phyloP scores from a whole-genome alignment of 2,797 vertebrate genomes.

The Macrochelys suwanniensis region DNA sequence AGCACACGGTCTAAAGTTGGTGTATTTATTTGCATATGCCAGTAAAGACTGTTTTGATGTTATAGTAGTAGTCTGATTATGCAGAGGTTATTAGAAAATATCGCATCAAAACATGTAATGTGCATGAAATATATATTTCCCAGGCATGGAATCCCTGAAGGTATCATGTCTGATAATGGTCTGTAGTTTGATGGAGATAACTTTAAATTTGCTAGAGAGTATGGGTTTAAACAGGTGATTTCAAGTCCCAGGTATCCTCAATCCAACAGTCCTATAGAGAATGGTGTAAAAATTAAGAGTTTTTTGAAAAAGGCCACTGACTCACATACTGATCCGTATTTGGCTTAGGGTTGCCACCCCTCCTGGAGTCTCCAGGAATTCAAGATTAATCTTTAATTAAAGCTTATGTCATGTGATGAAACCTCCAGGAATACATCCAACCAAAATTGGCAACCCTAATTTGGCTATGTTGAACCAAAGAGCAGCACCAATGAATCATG shows the following conservation, averaged over 20 bases:
- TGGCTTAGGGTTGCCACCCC: neutral
- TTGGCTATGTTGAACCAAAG: neutral
- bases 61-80: neutral
- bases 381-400: too few species aligned
- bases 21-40: neutral
- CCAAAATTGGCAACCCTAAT: too few species aligned
- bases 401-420: too few species aligned
- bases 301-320: neutral
- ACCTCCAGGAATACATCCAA: too few species aligned
- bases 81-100: neutral
- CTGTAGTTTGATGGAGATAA: neutral
- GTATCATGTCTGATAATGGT: neutral
- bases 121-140: neutral
- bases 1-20: neutral
- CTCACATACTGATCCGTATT: neutral
- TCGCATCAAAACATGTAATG: neutral
- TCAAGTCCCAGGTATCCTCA: neutral
- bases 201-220: neutral
- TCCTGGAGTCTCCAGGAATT: too few species aligned
- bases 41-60: neutral
- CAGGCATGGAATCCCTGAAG: neutral
- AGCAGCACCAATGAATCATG: too few species aligned
- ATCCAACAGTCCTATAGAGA: neutral
- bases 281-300: neutral
- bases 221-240: neutral